These are phyloP conservation scores for Mantis religiosa DNA, from an alignment of 2,888 invertebrate genomes.

Conservation along the genomic window DNA sequence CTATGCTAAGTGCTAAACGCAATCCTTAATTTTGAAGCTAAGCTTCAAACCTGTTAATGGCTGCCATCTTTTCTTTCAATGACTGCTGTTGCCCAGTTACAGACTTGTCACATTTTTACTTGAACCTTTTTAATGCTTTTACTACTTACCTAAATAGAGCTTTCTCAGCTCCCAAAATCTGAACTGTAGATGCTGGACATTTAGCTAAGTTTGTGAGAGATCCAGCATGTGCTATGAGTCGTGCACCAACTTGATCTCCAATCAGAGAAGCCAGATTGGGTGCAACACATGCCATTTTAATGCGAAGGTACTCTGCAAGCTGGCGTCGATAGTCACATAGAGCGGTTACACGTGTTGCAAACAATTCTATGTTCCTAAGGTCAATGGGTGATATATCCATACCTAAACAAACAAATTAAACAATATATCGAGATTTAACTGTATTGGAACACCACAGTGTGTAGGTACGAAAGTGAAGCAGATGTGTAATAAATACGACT, in stretches of 20 bases:
- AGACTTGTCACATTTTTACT: too few relatives aligned
- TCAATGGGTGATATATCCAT: slow-evolving; percentile 98
- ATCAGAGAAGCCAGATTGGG: slow-evolving; percentile 92
- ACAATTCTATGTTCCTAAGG: slow-evolving; percentile 91
- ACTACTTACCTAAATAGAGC: slow-evolving; percentile 71
- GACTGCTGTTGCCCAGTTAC: too few relatives aligned
- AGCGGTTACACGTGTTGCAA: slow-evolving; percentile 83
- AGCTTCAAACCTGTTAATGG: too few relatives aligned
- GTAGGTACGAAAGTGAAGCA: too few relatives aligned
- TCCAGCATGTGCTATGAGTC: slow-evolving; percentile 96
- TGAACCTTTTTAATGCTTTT: too few relatives aligned
- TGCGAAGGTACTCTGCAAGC: slow-evolving; percentile 81
- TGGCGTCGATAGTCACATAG: slow-evolving; percentile 87
- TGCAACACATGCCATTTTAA: slow-evolving; percentile 91
- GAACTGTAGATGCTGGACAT: slow-evolving; percentile 97
- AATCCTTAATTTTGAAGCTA: too few relatives aligned
- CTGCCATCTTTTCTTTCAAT: too few relatives aligned
- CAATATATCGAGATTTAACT: too few relatives aligned
- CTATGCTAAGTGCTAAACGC: too few relatives aligned
- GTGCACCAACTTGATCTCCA: slow-evolving; percentile 96
- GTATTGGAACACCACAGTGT: too few relatives aligned
- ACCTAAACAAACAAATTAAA: slow-evolving; percentile 39
- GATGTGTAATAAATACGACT: too few relatives aligned
- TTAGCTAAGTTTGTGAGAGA: slow-evolving; percentile 98
- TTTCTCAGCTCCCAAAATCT: slow-evolving; percentile 97